These are phyloP conservation scores for Argya squamiceps DNA, from an alignment of 2,797 vertebrate genomes.

Conservation along the genomic window DNA sequence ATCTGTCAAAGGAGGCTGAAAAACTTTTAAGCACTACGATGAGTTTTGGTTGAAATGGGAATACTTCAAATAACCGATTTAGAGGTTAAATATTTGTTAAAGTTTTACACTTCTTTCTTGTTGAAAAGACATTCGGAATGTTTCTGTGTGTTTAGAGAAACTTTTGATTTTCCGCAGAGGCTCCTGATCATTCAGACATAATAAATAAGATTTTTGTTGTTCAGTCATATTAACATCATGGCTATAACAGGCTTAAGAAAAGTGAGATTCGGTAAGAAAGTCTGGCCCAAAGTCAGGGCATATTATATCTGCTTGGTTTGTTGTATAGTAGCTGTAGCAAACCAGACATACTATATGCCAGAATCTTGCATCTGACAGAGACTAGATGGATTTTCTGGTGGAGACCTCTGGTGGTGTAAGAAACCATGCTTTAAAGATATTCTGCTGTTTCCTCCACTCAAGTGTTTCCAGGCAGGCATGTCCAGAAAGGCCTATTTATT, in stretches of 20 bases:
- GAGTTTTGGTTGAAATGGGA: background rate
- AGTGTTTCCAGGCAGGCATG: background rate
- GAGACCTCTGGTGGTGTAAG: background rate
- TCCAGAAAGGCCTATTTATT: background rate
- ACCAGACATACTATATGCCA: background rate
- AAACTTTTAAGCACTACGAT: background rate
- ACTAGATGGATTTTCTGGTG: background rate
- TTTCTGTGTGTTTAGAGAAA: background rate
- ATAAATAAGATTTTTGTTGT: background rate
- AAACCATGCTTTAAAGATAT: background rate
- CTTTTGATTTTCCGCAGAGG: background rate
- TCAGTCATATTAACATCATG: background rate
- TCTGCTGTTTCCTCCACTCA: background rate
- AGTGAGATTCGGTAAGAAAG: background rate
- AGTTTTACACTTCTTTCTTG: background rate
- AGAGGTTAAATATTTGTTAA: background rate
- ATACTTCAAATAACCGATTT: background rate
- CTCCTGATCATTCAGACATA: background rate
- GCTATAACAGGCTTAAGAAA: background rate
- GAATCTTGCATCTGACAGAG: background rate
- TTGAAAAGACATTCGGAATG: background rate
- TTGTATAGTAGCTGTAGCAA: background rate
- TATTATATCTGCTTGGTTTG: background rate
- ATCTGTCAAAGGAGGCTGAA: background rate
- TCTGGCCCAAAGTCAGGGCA: background rate